A percentile compares a stretch with the other conserved stretches of the same genome.
phyloP scores from a whole-genome alignment of 2,113 vertebrate species.

The Thalassarche chlororhynchos region DNA sequence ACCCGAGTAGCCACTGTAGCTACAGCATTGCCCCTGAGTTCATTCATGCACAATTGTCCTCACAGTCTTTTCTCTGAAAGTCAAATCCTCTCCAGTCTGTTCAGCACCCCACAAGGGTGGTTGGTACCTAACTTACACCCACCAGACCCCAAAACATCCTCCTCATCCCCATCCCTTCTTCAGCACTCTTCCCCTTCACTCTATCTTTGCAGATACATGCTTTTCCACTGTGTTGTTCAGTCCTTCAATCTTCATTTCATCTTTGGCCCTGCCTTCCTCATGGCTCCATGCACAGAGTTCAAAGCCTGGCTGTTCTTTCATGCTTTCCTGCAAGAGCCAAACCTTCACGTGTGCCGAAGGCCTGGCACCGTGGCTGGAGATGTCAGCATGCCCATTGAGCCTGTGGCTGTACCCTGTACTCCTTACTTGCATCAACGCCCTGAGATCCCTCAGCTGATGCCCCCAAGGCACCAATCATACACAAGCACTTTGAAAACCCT shows the following conservation, averaged over 20 bases:
- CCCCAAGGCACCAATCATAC: background rate
- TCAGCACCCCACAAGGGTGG: background rate
- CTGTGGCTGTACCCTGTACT: background rate
- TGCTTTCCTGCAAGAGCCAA: background rate
- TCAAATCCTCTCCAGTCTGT: background rate
- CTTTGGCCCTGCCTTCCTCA: background rate
- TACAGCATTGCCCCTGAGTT: background rate
- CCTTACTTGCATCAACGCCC: background rate
- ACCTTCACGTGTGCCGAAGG: rapidly evolving
- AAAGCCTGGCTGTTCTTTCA: background rate
- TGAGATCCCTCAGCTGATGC: background rate
- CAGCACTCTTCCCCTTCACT: background rate
- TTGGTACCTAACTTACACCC: background rate
- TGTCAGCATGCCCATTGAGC: background rate
- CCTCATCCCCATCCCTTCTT: background rate
- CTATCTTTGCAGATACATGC: background rate
- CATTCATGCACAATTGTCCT: background rate
- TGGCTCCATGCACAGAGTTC: background rate
- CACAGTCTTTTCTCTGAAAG: background rate
- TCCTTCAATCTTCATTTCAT: background rate
- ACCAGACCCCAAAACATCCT: background rate
- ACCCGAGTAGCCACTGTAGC: background rate
- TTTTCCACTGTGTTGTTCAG: background rate
- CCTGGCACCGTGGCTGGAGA: background rate
- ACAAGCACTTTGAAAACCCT: background rate